Conservation (phyloP, 2,888 invertebrate species). For the Mythimna vitellina region DNA sequence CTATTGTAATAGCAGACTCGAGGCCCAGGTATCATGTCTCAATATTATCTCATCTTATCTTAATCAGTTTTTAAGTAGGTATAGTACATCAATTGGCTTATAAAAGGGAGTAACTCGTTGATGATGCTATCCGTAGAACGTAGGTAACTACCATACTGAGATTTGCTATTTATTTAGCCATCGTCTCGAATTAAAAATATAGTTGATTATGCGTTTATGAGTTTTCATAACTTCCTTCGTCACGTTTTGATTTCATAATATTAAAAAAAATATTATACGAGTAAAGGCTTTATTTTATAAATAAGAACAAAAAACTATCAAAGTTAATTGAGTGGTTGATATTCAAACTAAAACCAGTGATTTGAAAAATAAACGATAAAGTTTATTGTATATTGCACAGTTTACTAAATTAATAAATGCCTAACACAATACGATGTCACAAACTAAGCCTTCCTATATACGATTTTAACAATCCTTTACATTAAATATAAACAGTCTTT, state of each 20-base stretch:
- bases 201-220: neutral
- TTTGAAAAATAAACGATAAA: neutral
- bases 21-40: neutral
- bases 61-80: neutral
- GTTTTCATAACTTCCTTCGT: slow-evolving; percentile 8
- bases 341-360: neutral
- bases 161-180: neutral
- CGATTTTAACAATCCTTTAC: too few relatives aligned
- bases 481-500: too few relatives aligned
- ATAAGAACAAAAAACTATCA: neutral
- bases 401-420: neutral
- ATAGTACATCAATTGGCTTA: too few relatives aligned
- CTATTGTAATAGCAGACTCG: too few relatives aligned
- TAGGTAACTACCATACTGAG: too few relatives aligned
- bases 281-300: neutral
- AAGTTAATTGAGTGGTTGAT: neutral
- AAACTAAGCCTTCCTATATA: too few relatives aligned
- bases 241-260: slow-evolving; percentile 17
- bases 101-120: too few relatives aligned
- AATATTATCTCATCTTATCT: neutral
- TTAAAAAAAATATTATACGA: slow-evolving; percentile 2
- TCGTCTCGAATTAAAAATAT: slow-evolving; percentile 9
- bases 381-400: neutral
- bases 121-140: too few relatives aligned
- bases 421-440: neutral